These are phyloP conservation scores for Heliangelus exortis DNA, from an alignment of 2,797 vertebrate genomes.

Conservation along the genomic window DNA sequence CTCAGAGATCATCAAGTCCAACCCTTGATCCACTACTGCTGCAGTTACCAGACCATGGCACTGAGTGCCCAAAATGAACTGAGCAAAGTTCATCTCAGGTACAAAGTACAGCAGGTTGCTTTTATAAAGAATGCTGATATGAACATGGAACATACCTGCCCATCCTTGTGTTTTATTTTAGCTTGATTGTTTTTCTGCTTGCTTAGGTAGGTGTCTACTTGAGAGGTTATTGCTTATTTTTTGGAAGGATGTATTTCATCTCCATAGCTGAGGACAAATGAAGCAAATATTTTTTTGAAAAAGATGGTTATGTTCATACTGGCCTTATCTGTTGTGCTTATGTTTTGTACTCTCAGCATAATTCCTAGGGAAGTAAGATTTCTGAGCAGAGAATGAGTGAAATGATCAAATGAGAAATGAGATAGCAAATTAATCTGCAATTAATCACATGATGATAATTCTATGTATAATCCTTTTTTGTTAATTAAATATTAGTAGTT, in stretches of 20 bases:
- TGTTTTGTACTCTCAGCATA: background rate
- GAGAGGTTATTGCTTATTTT: accelerated
- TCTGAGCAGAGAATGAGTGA: background rate
- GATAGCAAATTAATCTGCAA: background rate
- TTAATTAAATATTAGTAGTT: background rate
- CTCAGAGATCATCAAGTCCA: too few relatives aligned
- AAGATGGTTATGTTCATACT: background rate
- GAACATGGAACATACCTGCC: background rate
- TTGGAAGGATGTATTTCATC: background rate
- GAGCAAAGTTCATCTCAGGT: background rate
- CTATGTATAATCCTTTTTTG: accelerated
- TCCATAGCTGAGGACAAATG: background rate
- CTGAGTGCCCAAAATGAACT: background rate
- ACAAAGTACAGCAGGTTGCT: background rate
- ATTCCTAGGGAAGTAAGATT: background rate
- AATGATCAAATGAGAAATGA: background rate
- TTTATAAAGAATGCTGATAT: background rate
- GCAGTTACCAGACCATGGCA: too few relatives aligned
- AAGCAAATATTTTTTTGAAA: background rate
- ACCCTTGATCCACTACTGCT: too few relatives aligned
- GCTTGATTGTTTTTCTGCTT: background rate
- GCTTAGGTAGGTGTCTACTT: background rate
- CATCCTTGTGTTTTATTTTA: background rate
- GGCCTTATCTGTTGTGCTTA: background rate
- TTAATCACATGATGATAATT: background rate